These are phyloP conservation scores for Catonia carolina DNA, from an alignment of 2,888 invertebrate genomes.

Conservation along the genomic window DNA sequence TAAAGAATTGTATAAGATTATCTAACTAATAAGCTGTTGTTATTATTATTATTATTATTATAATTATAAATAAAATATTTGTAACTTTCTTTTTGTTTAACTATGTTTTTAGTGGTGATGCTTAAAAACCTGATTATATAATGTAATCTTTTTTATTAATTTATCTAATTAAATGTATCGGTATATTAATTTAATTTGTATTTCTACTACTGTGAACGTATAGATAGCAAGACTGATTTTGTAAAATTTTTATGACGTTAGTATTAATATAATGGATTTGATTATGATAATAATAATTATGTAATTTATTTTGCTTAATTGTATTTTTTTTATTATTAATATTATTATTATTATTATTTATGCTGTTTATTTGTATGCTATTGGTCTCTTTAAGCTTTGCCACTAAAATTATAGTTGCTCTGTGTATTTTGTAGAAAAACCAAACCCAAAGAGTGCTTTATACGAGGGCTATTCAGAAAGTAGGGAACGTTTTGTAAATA, in stretches of 20 bases:
- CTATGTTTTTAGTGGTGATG: constrained; percentile 16
- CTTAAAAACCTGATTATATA: constrained; percentile 6
- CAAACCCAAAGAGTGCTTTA: constrained; percentile 23
- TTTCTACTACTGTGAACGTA: constrained; percentile 18
- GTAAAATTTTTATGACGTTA: constrained; percentile 18
- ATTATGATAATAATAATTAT: too few species aligned
- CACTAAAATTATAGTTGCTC: constrained; percentile 9
- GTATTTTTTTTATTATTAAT: constrained; percentile 15
- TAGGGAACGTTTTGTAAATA: too few species aligned
- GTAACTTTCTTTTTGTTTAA: constrained; percentile 9
- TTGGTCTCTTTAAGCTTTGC: not conserved
- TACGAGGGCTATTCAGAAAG: too few species aligned
- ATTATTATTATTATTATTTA: constrained; percentile 9
- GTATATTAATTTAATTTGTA: constrained; percentile 17
- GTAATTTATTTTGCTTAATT: too few species aligned
- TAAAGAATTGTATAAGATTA: too few species aligned
- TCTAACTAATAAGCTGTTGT: too few species aligned
- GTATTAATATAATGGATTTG: too few species aligned
- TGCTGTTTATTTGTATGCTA: too few species aligned
- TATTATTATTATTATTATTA: constrained; percentile 13
- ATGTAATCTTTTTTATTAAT: not conserved
- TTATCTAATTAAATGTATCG: not conserved
- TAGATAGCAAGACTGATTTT: constrained; percentile 28
- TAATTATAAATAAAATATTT: constrained; percentile 17
- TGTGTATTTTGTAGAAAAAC: constrained; percentile 12